A percentile compares a stretch with the other conserved stretches of the same genome.
phyloP scores from a whole-genome alignment of 2,888 invertebrate species.

The Spodoptera picta region DNA sequence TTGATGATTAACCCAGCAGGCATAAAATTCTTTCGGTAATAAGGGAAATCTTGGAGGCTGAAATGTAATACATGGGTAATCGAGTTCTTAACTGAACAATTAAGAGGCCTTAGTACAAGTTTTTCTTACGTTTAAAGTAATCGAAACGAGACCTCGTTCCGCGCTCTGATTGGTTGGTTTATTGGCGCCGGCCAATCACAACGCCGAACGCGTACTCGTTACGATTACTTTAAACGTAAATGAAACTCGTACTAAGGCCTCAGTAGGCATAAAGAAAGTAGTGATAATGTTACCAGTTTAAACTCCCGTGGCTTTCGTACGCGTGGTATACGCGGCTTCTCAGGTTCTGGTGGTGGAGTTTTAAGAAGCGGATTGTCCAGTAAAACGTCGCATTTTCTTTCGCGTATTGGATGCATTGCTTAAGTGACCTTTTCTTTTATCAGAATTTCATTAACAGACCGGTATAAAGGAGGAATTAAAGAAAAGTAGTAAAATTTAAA shows the following conservation, averaged over 20 bases:
- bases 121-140: no score
- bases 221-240: no score
- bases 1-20: conserved; percentile 81
- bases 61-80: conserved; percentile 45
- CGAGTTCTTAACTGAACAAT: not conserved
- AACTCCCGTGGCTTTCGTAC: conserved; percentile 74
- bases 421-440: not conserved
- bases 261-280: not conserved
- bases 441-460: conserved; percentile 3
- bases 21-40: conserved; percentile 73
- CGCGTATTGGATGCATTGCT: conserved; percentile 76
- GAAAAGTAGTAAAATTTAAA: no score
- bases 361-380: conserved; percentile 71
- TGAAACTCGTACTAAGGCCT: no score
- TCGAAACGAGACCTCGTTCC: no score
- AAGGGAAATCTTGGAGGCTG: conserved; percentile 81
- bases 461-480: no score
- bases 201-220: no score
- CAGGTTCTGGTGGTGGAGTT: conserved; percentile 81
- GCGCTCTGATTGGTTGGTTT: no score
- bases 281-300: conserved; percentile 67
- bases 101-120: no score
- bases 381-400: conserved; percentile 73
- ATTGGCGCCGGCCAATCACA: no score
- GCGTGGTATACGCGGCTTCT: conserved; percentile 74